Conservation (phyloP, 1,140 invertebrate species). For the Caenorhabditis tropicalis region DNA sequence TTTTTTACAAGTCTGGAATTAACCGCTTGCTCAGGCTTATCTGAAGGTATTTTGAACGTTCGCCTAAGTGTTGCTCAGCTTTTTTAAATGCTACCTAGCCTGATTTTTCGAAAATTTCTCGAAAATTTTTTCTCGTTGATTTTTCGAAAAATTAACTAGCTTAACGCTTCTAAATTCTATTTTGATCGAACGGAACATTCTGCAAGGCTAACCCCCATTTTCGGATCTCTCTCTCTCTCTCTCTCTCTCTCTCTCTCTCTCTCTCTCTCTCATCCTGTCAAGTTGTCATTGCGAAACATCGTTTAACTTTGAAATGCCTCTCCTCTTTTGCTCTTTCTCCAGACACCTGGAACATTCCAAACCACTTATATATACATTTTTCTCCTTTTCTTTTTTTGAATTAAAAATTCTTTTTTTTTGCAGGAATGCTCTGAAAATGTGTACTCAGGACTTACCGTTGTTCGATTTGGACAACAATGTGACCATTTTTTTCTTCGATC, state of each 20-base stretch:
- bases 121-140: neutral
- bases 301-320: slow-evolving; percentile 28
- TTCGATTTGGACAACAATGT: slow-evolving; percentile 53
- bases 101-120: neutral
- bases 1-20: too few relatives aligned
- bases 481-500: slow-evolving; percentile 50
- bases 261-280: neutral
- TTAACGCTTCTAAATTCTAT: too few relatives aligned
- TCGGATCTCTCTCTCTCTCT: too few relatives aligned
- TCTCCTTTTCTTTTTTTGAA: neutral
- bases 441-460: slow-evolving; percentile 49
- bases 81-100: too few relatives aligned
- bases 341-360: neutral
- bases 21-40: too few relatives aligned
- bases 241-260: neutral
- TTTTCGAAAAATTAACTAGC: too few relatives aligned
- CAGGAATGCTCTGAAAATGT: slow-evolving; percentile 37
- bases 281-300: slow-evolving; percentile 43
- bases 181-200: too few relatives aligned
- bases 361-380: neutral
- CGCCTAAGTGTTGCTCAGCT: too few relatives aligned
- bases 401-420: neutral
- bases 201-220: too few relatives aligned
- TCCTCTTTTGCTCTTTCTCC: neutral
- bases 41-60: too few relatives aligned